phyloP scores from a whole-genome alignment of 2,797 vertebrate genomes.

The Esox masquinongy region DNA sequence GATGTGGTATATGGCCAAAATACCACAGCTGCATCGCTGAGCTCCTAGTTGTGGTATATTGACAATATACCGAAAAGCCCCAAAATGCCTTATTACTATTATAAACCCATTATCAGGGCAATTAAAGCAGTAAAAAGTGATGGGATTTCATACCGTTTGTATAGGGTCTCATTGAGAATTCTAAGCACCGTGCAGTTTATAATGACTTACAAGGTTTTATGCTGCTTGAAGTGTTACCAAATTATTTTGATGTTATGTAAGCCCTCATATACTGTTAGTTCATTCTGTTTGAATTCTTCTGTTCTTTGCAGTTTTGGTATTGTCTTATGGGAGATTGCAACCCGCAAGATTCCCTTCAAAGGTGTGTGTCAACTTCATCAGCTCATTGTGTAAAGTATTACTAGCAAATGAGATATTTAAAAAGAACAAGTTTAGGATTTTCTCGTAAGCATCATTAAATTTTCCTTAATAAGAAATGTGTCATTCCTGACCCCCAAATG shows the following conservation, averaged over 20 bases:
- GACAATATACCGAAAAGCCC: no score
- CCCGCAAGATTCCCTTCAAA: slow-evolving; percentile 78
- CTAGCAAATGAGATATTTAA: not conserved
- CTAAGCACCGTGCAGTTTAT: no score
- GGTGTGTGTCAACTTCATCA: slow-evolving; percentile 68
- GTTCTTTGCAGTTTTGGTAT: slow-evolving; percentile 83
- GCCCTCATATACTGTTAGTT: not conserved
- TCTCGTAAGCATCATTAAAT: not conserved
- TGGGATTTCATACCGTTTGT: no score
- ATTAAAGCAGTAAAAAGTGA: no score
- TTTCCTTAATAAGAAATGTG: not conserved
- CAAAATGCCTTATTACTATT: no score
- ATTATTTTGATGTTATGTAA: not conserved
- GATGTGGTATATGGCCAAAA: no score
- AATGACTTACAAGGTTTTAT: no score
- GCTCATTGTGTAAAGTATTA: not conserved
- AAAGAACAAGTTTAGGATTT: not conserved
- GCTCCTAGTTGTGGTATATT: no score
- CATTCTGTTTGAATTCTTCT: not conserved
- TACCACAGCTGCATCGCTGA: no score
- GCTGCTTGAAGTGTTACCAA: not conserved
- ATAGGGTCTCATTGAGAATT: no score
- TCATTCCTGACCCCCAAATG: no score
- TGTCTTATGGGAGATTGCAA: slow-evolving; percentile 86
- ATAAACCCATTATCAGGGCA: no score